Conservation (phyloP, 2,797 vertebrate genomes). For the Syngnathus acus region DNA sequence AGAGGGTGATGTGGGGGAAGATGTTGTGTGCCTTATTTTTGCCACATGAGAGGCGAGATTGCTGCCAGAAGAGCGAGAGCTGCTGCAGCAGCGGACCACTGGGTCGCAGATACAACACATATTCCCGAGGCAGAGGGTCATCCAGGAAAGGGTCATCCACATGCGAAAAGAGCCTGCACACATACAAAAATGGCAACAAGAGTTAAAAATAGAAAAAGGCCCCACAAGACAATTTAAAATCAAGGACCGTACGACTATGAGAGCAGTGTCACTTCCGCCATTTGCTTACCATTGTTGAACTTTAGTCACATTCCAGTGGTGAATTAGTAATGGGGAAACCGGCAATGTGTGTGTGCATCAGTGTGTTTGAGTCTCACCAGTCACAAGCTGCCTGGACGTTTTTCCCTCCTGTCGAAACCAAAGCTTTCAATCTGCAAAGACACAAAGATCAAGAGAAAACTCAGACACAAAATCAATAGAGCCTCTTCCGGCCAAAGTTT, state of each 20-base stretch:
- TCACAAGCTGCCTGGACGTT: conserved; percentile 97
- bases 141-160: conserved; percentile 95
- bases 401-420: conserved; percentile 92
- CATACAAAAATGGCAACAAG: neutral
- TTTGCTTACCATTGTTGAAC: conserved; percentile 5
- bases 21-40: conserved; percentile 99
- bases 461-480: conserved; percentile 60
- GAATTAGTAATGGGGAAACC: conserved; percentile 1
- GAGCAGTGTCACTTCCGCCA: conserved; percentile 2
- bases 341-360: neutral
- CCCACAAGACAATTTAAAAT: conserved; percentile 25
- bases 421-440: conserved; percentile 84
- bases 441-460: conserved; percentile 47
- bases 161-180: conserved; percentile 90
- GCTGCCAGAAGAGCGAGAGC: conserved; percentile 93
- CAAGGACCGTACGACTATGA: conserved; percentile 45
- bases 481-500: conserved; percentile 47
- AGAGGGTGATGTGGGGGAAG: conserved; percentile 97
- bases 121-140: conserved; percentile 89
- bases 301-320: conserved; percentile 9
- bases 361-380: conserved; percentile 76
- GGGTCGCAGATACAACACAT: conserved; percentile 92
- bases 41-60: conserved; percentile 88
- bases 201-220: neutral
- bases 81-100: conserved; percentile 90